Conservation (phyloP, 2,113 vertebrate species). For the Camarhynchus parvulus region DNA sequence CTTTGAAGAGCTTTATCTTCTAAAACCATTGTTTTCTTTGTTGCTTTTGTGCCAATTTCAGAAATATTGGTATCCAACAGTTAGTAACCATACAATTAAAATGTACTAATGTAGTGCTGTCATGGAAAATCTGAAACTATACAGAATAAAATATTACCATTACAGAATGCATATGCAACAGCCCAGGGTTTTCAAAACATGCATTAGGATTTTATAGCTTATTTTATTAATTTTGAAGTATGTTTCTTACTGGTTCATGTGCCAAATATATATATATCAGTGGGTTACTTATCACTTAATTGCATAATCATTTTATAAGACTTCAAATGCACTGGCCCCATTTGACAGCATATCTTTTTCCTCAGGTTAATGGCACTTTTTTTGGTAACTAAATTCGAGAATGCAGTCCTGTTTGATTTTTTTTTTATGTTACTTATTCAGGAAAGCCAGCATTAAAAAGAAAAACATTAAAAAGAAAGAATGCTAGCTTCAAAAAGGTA, state of each 20-base stretch:
- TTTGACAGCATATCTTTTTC: constrained; percentile 8
- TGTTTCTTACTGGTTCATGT: background rate
- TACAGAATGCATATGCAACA: background rate
- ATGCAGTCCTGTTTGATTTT: background rate
- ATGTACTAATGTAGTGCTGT: background rate
- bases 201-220: background rate
- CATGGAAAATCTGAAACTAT: background rate
- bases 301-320: background rate
- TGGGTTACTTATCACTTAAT: background rate
- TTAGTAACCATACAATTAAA: background rate
- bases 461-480: background rate
- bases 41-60: background rate
- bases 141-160: background rate
- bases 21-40: constrained; percentile 42
- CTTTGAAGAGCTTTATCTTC: constrained; percentile 50
- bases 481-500: background rate
- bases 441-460: background rate
- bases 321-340: background rate
- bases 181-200: background rate
- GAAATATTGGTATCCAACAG: background rate
- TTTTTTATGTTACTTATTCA: background rate
- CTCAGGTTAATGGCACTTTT: background rate
- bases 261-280: background rate
- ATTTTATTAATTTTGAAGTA: background rate
- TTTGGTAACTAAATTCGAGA: background rate